phyloP scores from a whole-genome alignment of 2,113 vertebrate species.

The Hippoglossus stenolepis region DNA sequence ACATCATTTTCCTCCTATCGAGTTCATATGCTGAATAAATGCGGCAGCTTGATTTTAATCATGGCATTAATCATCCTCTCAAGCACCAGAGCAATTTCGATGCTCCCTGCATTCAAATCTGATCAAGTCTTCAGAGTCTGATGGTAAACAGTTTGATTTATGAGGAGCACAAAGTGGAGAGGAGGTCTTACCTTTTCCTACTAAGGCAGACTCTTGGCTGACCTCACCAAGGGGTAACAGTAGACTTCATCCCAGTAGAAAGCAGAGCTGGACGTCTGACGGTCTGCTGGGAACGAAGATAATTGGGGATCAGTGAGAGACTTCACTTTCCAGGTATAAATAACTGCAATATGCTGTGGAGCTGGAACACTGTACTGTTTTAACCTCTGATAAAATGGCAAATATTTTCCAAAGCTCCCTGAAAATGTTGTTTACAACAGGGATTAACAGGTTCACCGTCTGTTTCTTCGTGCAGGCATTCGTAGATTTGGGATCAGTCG shows the following conservation, averaged over 20 bases:
- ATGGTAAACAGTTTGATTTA: slow-evolving; percentile 52
- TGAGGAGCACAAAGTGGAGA: slow-evolving; percentile 39
- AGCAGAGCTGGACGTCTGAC: slow-evolving; percentile 41
- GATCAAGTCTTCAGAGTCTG: neutral
- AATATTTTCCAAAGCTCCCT: slow-evolving; percentile 8
- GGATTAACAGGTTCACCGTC: neutral
- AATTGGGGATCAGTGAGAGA: slow-evolving; percentile 66
- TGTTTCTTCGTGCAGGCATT: neutral
- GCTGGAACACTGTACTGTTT: slow-evolving; percentile 25
- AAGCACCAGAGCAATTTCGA: neutral
- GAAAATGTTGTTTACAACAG: neutral
- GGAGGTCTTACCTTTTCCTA: slow-evolving; percentile 45
- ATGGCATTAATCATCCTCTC: neutral
- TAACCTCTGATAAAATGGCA: slow-evolving; percentile 40
- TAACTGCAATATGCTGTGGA: slow-evolving; percentile 35
- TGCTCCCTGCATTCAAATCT: slow-evolving; percentile 10
- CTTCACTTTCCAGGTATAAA: slow-evolving; percentile 67
- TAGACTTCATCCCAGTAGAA: slow-evolving; percentile 24
- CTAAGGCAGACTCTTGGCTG: slow-evolving; percentile 42
- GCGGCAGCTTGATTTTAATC: neutral
- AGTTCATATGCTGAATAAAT: neutral
- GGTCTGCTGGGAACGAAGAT: slow-evolving; percentile 54
- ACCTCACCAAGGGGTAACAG: slow-evolving; percentile 15
- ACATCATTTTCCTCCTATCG: too few species aligned
- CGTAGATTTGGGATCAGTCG: neutral